These are phyloP conservation scores for Siphamia tubifer DNA, from an alignment of 2,113 vertebrate genomes.

Conservation along the genomic window DNA sequence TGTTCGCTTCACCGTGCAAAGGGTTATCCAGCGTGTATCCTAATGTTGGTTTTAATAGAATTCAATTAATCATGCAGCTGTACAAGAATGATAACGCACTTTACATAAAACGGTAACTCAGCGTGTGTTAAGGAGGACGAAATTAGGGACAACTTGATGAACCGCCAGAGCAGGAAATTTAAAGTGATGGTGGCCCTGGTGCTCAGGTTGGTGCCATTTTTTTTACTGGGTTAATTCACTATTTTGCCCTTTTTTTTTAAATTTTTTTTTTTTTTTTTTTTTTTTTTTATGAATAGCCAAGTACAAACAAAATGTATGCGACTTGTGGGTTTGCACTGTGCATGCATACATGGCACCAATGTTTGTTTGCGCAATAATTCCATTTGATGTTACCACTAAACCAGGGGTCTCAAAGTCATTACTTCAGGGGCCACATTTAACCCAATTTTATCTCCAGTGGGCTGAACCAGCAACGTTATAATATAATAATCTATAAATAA, in stretches of 20 bases:
- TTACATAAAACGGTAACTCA: conserved; percentile 5
- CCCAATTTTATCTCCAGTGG: too few relatives aligned
- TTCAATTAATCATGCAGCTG: conserved; percentile 22
- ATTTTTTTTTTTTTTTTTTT: too few relatives aligned
- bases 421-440: too few relatives aligned
- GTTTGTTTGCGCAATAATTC: conserved; percentile 33
- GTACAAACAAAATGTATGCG: too few relatives aligned
- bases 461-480: too few relatives aligned
- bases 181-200: background rate
- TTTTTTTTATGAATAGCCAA: too few relatives aligned
- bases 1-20: conserved; percentile 13
- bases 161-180: background rate
- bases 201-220: background rate
- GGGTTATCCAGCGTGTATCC: background rate
- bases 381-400: conserved; percentile 16
- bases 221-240: background rate
- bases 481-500: too few relatives aligned
- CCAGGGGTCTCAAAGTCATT: too few relatives aligned
- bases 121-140: conserved; percentile 10
- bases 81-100: conserved; percentile 6
- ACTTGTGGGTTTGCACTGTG: too few relatives aligned
- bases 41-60: conserved; percentile 12
- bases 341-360: too few relatives aligned
- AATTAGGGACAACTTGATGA: conserved; percentile 9
- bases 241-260: too few relatives aligned